Evolutionary conservation across 2,797 vertebrate species (phyloP), one percentile per base, ranked within the genome.

Genomic region (Pseudomugil gertrudae): DNA sequence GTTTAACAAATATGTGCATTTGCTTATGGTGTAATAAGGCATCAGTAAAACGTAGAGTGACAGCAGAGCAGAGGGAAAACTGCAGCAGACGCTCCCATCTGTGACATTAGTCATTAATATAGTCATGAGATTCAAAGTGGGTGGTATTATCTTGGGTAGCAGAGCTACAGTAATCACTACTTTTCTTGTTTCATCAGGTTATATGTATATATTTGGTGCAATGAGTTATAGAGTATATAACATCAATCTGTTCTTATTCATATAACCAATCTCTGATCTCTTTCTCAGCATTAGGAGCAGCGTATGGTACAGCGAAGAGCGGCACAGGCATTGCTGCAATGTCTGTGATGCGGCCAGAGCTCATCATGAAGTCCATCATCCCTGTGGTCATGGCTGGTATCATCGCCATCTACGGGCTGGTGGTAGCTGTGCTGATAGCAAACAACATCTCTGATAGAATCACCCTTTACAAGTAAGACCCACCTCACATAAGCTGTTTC

Each of bases 341-440:
- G 98, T 99, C 98, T 0, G 98, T 99, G 91, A 99, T 99, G 98
- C 93, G 97, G 91, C 98, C 97, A 69, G 98, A 99, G 92, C 93
- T 98, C 91, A 99, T 99, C 93, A 99, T 99, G 97, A 99, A 97
- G 93, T 99, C 98, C 68, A 99, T 99, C 95, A 99, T 99, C 86
- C 98, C 98, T 0, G 98, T 99, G 75, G 98, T 99, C 92, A 99
- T 99, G 98, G 98, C 97, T 0, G 98, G 98, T 80, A 99, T 99
- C 92, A 99, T 99, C 67, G 97, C 98, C 72, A 99, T 99, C 92
- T 99, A 99, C 2, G 97, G 98, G 80, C 93, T 99, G 53, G 98
- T 99, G 90, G 98, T 99, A 91, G 97, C 98, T 1, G 98, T 99
- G 78, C 97, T 99, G 75, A 99, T 99, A 72, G 98, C 98, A 82